Percentiles rank a stretch among this genome's conserved stretches.
These are phyloP conservation scores for Gymnothorax reevesii DNA, from an alignment of 2,797 vertebrate species.

Conservation along the genomic window DNA sequence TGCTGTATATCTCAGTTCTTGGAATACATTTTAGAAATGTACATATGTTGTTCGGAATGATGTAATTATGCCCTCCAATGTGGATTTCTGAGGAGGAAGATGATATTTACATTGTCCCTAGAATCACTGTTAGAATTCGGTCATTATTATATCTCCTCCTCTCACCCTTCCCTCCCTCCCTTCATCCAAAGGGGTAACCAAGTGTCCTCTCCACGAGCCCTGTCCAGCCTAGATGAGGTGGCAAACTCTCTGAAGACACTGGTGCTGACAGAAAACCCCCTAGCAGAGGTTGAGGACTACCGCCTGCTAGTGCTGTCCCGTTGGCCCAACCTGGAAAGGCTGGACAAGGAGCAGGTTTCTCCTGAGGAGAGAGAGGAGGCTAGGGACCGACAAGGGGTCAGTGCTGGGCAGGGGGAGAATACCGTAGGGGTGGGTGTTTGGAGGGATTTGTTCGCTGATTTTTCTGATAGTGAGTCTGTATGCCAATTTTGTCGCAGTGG, in stretches of 20 bases:
- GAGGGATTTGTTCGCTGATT: not conserved
- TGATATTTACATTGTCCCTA: not conserved
- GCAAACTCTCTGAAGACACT: conserved; percentile 74
- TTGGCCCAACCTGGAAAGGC: conserved; percentile 74
- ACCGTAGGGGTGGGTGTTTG: not conserved
- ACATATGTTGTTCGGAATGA: not conserved
- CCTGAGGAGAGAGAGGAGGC: conserved; percentile 76
- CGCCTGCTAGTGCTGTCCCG: conserved; percentile 71
- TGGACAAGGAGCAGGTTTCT: conserved; percentile 82
- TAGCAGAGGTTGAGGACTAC: conserved; percentile 71
- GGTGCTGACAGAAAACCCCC: conserved; percentile 83
- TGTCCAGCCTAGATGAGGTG: conserved; percentile 71
- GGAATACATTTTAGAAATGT: not conserved
- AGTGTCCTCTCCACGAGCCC: conserved; percentile 63
- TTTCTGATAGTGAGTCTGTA: not conserved
- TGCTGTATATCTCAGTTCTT: not conserved
- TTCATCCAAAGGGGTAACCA: conserved; percentile 75
- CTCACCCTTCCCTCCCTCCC: not conserved
- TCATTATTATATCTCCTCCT: not conserved
- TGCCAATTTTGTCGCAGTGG: not conserved
- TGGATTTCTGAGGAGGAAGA: not conserved
- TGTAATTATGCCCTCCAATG: not conserved
- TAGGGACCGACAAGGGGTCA: conserved; percentile 57
- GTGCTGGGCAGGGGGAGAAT: not conserved
- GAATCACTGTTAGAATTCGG: not conserved